Base-by-base conservation (phyloP, 2,888 invertebrate species). In the Ephialtes manifestator region DNA sequence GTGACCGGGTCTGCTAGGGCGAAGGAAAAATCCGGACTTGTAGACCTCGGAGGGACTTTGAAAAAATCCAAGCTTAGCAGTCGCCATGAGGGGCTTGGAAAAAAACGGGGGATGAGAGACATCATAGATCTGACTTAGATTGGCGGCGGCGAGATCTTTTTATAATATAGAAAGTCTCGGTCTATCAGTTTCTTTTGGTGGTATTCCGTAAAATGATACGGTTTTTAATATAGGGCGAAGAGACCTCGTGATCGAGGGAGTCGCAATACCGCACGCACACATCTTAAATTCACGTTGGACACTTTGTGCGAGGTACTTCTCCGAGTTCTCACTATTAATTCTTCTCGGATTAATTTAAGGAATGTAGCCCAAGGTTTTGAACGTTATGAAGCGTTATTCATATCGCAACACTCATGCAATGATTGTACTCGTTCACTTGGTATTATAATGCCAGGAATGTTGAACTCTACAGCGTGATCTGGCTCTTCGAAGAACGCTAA, bases 311-410 rank as follows among this genome's bases (percentile, higher is more conserved):
- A 58, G 43, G 58, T 15, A 31, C 13, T 51, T 74, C 75, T n/a
- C 15, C 5, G 48, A 63, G 46, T 63, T 48, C 28, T 24, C 28
- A 63, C 63, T 75, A 39, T 75, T 63, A 60, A 75, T 75, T 75
- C 48, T 31, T 28, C 63, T 75, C n/a, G 18, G 7, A 65, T 63
- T 75, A 75, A 31, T 75, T 75, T 63, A 31, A 75, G 63, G 31
- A 75, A 75, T 63, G 18, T 75, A 63, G 63, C 75, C 31, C 75
- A 63, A 75, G 75, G 75, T 51, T 48, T 48, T 63, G 18, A 63
- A 31, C 63, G 48, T 63, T 75, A 43, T 24, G 46, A 74, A 58
- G 71, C 46, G 39, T 39, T 39, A 48, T 75, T 63, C 75, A 31
- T 51, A 63, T 63, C 48, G 31, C 18, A 31, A 31, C 43, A 43